Evolutionary conservation across 2,113 vertebrate species (phyloP).

Genomic region (Junco hyemalis): DNA sequence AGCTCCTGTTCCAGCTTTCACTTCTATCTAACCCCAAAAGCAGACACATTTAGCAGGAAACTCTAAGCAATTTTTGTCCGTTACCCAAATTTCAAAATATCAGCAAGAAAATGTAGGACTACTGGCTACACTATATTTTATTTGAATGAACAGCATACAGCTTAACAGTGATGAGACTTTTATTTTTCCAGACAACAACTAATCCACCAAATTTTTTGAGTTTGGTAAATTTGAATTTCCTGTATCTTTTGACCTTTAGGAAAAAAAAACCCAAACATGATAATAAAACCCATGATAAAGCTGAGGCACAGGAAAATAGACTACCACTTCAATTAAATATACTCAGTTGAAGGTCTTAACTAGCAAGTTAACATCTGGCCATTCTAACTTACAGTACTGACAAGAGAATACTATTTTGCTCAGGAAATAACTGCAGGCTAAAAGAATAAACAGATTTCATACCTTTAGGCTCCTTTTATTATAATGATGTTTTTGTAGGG

Average conservation of each 20-base stretch:
- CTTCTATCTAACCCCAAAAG: background rate
- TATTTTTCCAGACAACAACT: background rate
- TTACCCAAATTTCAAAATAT: background rate
- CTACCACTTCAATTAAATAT: background rate
- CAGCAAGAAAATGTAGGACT: background rate
- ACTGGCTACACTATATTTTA: background rate
- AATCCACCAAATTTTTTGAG: background rate
- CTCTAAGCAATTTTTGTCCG: background rate
- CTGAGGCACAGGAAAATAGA: background rate
- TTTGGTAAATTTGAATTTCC: background rate
- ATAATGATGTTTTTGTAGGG: background rate
- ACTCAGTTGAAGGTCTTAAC: background rate
- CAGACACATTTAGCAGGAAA: background rate
- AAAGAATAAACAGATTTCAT: background rate
- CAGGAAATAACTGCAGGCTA: background rate
- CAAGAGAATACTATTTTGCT: background rate
- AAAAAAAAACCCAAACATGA: background rate
- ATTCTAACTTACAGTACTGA: background rate
- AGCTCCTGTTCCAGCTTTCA: background rate
- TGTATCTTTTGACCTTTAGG: background rate
- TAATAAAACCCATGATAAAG: background rate
- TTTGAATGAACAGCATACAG: background rate
- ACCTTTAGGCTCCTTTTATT: background rate
- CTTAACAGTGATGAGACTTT: background rate
- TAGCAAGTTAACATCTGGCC: background rate